Conservation (phyloP, 2,888 invertebrate genomes). For the Sympetrum striolatum region DNA sequence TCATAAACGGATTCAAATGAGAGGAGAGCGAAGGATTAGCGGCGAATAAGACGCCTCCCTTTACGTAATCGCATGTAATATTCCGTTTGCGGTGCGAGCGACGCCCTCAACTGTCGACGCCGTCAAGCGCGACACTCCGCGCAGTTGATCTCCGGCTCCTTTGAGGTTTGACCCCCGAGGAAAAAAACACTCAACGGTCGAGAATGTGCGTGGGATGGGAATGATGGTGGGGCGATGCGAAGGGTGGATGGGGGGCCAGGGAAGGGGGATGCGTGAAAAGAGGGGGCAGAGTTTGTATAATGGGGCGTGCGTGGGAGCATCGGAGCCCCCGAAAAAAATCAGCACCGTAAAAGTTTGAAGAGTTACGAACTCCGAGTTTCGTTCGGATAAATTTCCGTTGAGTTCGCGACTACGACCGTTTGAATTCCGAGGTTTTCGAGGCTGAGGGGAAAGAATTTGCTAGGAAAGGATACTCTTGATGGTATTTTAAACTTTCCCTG, state of each 20-base stretch:
- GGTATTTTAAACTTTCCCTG: no score
- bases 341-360: neutral
- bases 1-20: neutral
- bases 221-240: neutral
- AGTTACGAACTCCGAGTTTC: neutral
- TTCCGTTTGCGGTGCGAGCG: neutral
- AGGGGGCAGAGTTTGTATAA: neutral
- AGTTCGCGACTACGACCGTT: neutral
- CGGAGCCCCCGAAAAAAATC: neutral
- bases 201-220: neutral
- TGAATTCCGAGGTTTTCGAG: neutral
- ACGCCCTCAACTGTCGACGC: neutral
- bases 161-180: neutral
- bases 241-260: neutral
- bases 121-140: neutral
- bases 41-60: neutral
- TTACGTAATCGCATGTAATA: neutral
- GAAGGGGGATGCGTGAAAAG: neutral
- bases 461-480: no score
- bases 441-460: no score
- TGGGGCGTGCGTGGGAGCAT: neutral
- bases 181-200: neutral
- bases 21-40: neutral
- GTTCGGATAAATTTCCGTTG: neutral
- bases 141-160: neutral